These are phyloP conservation scores for Tragelaphus scriptus DNA, from an alignment of 2,113 vertebrate species.

Conservation along the genomic window DNA sequence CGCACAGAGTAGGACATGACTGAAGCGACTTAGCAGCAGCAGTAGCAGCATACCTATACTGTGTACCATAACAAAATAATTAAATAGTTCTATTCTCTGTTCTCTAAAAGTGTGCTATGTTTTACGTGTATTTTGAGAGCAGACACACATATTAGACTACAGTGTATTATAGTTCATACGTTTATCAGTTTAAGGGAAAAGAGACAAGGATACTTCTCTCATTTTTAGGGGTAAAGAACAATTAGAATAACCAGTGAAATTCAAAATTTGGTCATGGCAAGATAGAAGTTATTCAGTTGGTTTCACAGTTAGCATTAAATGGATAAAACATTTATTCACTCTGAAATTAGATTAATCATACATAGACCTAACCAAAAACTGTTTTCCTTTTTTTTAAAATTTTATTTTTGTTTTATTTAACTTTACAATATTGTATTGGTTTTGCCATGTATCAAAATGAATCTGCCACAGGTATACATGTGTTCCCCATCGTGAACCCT, in stretches of 20 bases:
- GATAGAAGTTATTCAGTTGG: not conserved
- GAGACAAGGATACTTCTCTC: not conserved
- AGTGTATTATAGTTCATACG: not conserved
- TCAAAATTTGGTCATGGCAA: not conserved
- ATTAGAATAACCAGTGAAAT: slow-evolving; percentile 6
- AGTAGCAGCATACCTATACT: not conserved
- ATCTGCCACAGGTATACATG: too few species aligned
- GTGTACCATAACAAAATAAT: not conserved
- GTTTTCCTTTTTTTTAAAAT: not conserved
- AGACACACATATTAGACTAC: not conserved
- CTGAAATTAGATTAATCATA: not conserved
- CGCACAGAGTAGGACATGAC: too few species aligned
- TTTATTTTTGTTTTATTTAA: too few species aligned
- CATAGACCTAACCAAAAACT: not conserved
- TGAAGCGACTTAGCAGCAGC: too few species aligned
- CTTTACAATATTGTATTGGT: too few species aligned
- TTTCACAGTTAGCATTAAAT: not conserved
- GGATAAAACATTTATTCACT: not conserved
- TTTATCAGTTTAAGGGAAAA: not conserved
- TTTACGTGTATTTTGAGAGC: not conserved
- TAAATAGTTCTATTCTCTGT: not conserved
- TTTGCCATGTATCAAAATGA: too few species aligned
- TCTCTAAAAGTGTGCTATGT: not conserved
- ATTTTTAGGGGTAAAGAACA: slow-evolving; percentile 1
- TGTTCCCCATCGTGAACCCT: too few species aligned